These are phyloP conservation scores for Phyllotreta striolata DNA, from an alignment of 2,888 invertebrate genomes.

Conservation along the genomic window DNA sequence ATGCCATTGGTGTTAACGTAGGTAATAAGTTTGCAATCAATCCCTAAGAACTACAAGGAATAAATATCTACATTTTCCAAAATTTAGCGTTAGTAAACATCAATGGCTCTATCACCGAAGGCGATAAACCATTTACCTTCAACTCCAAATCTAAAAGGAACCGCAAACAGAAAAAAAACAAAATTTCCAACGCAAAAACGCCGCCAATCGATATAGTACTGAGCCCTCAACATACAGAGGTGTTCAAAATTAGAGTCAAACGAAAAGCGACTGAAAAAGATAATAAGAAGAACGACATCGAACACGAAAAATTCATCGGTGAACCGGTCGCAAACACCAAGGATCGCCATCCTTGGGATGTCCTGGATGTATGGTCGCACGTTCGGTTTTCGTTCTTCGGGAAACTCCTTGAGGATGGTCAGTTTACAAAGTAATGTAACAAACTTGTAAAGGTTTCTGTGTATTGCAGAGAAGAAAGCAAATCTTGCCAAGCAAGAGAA, in stretches of 20 bases:
- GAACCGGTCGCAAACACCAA: conserved; percentile 20
- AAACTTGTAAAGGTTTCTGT: background rate
- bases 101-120: conserved; percentile 25
- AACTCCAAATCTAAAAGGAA: background rate
- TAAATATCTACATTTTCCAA: background rate
- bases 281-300: background rate
- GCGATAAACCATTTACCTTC: background rate
- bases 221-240: conserved; percentile 49
- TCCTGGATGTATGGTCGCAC: conserved; percentile 47
- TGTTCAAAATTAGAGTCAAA: conserved; percentile 50
- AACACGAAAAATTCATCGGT: conserved; percentile 26
- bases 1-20: conserved; percentile 52
- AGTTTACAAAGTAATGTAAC: conserved; percentile 18
- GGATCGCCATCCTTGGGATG: conserved; percentile 43
- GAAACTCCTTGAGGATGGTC: conserved; percentile 46
- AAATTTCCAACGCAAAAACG: background rate
- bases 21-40: conserved; percentile 38
- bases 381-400: conserved; percentile 51
- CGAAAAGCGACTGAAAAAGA: conserved; percentile 23
- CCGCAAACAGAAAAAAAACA: background rate
- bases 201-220: conserved; percentile 41
- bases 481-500: conserved; percentile 37
- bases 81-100: conserved; percentile 17
- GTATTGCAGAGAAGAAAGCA: conserved; percentile 31
- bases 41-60: background rate